Evolutionary conservation across 2,113 vertebrate genomes (phyloP).

Genomic region (Grallaria varia): DNA sequence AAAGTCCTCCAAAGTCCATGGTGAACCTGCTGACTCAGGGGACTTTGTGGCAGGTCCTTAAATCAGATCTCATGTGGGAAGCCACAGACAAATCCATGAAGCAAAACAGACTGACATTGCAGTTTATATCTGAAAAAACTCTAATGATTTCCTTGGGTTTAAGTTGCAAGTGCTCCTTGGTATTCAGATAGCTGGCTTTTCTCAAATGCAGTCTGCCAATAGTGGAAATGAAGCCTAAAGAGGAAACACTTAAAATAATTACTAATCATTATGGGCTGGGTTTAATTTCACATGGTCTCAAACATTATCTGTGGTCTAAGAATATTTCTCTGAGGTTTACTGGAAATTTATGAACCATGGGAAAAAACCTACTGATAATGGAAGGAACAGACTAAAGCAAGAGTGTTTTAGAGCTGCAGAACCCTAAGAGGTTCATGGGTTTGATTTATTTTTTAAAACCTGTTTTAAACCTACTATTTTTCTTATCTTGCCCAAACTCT

Average conservation of each 20-base stretch:
- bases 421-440: neutral
- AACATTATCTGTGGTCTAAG: neutral
- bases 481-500: neutral
- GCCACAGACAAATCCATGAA: neutral
- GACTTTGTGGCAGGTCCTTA: neutral
- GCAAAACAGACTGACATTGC: neutral
- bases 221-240: neutral
- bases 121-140: neutral
- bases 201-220: neutral
- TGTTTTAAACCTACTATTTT: neutral
- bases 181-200: neutral
- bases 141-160: neutral
- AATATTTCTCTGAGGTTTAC: slow-evolving; percentile 23
- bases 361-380: neutral
- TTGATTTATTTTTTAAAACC: neutral
- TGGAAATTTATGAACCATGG: neutral
- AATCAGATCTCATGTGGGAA: neutral
- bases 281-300: neutral
- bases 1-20: neutral
- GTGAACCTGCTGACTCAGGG: neutral
- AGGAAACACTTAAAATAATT: slow-evolving; percentile 44
- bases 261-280: neutral
- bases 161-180: neutral
- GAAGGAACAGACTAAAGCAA: neutral
- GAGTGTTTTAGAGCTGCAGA: neutral